phyloP scores from a whole-genome alignment of 1,140 invertebrate genomes.

The Periplaneta americana region DNA sequence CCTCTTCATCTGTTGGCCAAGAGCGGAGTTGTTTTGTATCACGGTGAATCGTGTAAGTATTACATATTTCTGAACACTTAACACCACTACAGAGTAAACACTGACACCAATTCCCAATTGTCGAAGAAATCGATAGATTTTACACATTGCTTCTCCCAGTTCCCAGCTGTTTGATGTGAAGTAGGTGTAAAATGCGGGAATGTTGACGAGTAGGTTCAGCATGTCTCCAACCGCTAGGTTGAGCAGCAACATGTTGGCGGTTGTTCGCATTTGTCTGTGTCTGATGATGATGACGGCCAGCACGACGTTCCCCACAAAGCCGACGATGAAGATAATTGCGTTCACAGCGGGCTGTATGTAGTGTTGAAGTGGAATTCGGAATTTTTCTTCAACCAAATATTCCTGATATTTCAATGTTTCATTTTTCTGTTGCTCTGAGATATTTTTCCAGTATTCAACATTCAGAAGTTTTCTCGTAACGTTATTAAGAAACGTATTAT shows the following conservation, averaged over 20 bases:
- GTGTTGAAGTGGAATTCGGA: constrained; percentile 64
- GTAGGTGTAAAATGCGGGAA: constrained; percentile 77
- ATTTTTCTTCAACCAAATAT: too few species aligned
- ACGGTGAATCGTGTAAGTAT: neutral
- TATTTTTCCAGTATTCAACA: too few species aligned
- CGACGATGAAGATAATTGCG: constrained; percentile 80
- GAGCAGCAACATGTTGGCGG: constrained; percentile 81
- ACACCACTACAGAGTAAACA: neutral
- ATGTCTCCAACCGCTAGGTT: constrained; percentile 48
- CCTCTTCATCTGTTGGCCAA: neutral
- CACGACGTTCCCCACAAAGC: constrained; percentile 83
- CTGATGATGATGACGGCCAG: constrained; percentile 73
- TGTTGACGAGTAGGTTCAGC: constrained; percentile 73
- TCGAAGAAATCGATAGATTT: neutral
- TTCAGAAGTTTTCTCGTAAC: too few species aligned
- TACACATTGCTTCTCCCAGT: neutral
- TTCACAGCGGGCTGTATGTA: constrained; percentile 84
- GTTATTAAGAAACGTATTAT: too few species aligned
- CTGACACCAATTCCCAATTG: neutral
- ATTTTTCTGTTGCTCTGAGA: too few species aligned
- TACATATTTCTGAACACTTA: neutral
- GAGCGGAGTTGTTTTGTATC: neutral
- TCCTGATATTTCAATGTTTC: too few species aligned
- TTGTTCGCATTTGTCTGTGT: constrained; percentile 78
- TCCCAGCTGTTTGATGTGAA: neutral